These are phyloP conservation scores for Buathra laborator DNA, from an alignment of 2,888 invertebrate genomes.

Conservation along the genomic window DNA sequence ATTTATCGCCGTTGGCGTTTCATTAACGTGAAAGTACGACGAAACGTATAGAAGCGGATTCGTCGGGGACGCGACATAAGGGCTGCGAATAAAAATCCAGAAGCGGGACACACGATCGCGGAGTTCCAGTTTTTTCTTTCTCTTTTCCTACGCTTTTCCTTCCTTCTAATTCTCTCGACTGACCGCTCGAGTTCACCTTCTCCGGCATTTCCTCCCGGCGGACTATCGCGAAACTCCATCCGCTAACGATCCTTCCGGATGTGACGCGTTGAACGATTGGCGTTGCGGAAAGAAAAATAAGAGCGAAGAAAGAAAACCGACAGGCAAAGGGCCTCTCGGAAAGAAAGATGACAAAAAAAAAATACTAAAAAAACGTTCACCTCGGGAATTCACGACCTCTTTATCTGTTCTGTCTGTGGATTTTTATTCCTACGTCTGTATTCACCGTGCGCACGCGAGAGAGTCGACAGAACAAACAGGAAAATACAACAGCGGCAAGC, in stretches of 20 bases:
- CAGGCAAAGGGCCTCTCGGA: background rate
- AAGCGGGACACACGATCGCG: background rate
- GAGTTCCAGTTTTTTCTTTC: background rate
- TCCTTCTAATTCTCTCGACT: conserved; percentile 8
- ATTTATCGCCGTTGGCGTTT: conserved; percentile 59
- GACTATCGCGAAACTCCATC: background rate
- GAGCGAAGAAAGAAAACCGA: background rate
- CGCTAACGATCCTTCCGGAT: conserved; percentile 57
- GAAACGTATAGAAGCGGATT: background rate
- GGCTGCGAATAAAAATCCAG: background rate
- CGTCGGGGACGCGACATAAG: conserved; percentile 3
- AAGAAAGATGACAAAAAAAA: conserved; percentile 4
- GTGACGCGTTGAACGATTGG: conserved; percentile 32
- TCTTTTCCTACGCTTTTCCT: background rate
- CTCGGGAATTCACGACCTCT: conserved; percentile 8
- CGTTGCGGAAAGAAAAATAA: conserved; percentile 19
- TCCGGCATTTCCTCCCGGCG: background rate
- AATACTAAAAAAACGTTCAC: background rate
- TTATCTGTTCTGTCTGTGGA: conserved; percentile 29
- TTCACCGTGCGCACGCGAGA: background rate
- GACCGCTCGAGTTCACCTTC: conserved; percentile 10
- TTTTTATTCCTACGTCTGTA: conserved; percentile 16
- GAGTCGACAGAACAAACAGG: conserved; percentile 15
- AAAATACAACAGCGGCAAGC: conserved; percentile 20
- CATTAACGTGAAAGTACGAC: conserved; percentile 53